Base-by-base conservation (phyloP, 2,797 vertebrate genomes). In the Mormyrops boulengeri region DNA sequence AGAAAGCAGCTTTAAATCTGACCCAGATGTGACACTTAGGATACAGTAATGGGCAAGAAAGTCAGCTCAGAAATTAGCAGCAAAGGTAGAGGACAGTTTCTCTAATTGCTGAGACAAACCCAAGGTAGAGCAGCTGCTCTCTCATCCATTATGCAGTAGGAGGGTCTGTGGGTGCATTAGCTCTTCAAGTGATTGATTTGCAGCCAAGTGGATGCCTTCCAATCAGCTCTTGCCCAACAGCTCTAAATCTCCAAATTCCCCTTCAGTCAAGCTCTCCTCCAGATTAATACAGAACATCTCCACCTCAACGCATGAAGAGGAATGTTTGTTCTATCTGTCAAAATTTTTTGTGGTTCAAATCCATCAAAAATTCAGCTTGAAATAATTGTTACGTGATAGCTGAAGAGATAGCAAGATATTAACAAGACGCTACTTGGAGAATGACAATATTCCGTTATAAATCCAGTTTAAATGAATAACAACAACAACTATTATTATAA, bases 91-190 rank as follows among this genome's bases (percentile, higher is more conserved):
- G 7, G 38, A 88, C 19, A 47, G 30, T 14, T 62, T 60, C 60
- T 12, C 47, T 60, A 57, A 89, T 89, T 49, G n/a, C 30, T 34
- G 60, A 55, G 60, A 87, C 55, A 52, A 77, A 87, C 30, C 26
- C 22, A 66, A 50, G n/a, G 11, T 38, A n/a, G 41, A 60, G 53
- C 55, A 60, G 88, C 88, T 85, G 88, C 34, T 62, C 49, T 66
- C 34, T 22, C 85, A 90, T 88, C 88, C 77, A 89, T 90, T 89
- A 90, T 89, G 88, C 73, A 90, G 66, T 12, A 88, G 88, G 62
- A 52, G 22, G 62, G 85, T 84, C 88, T 69, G 26, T 55, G 34
- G 44, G 69, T 9, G 49, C 62, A 17, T 22, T 88, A 22, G 89
- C 53, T 38, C 26, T 73, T 47, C 6, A 44, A 69, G 50, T 80